These are phyloP conservation scores for Hycleus cichorii DNA, from an alignment of 1,140 invertebrate genomes.

Conservation along the genomic window DNA sequence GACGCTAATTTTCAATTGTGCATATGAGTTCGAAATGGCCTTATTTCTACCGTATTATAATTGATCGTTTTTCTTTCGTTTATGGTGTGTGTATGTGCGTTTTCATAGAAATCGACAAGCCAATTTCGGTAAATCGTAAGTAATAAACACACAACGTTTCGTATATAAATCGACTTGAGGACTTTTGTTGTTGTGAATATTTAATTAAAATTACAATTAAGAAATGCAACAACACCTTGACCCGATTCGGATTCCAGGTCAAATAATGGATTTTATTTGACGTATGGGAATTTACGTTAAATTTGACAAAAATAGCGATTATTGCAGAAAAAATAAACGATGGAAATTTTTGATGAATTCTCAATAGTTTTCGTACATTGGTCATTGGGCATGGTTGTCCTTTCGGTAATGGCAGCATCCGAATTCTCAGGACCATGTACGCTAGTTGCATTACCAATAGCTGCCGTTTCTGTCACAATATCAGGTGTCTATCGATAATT, in stretches of 20 bases:
- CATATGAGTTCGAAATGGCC: too few relatives aligned
- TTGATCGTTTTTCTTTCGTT: too few relatives aligned
- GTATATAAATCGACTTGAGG: too few relatives aligned
- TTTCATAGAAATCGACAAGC: too few relatives aligned
- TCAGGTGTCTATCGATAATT: conserved; percentile 24
- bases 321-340: neutral
- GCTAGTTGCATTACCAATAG: conserved; percentile 30
- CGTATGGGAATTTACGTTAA: neutral
- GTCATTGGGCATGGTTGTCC: conserved; percentile 32
- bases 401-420: conserved; percentile 34
- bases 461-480: conserved; percentile 27
- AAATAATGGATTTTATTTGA: conserved; percentile 7
- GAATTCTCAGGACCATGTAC: conserved; percentile 35
- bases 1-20: too few relatives aligned
- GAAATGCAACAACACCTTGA: neutral
- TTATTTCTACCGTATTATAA: too few relatives aligned
- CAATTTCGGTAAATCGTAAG: too few relatives aligned
- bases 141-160: too few relatives aligned
- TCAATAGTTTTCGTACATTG: conserved; percentile 29
- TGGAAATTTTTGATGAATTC: conserved; percentile 25
- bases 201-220: too few relatives aligned
- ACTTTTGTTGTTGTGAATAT: too few relatives aligned
- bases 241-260: conserved; percentile 6
- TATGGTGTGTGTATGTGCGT: too few relatives aligned
- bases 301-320: too few relatives aligned